Evolutionary conservation across 2,797 vertebrate genomes (phyloP).

Genomic region (Adrianichthys oophorus): DNA sequence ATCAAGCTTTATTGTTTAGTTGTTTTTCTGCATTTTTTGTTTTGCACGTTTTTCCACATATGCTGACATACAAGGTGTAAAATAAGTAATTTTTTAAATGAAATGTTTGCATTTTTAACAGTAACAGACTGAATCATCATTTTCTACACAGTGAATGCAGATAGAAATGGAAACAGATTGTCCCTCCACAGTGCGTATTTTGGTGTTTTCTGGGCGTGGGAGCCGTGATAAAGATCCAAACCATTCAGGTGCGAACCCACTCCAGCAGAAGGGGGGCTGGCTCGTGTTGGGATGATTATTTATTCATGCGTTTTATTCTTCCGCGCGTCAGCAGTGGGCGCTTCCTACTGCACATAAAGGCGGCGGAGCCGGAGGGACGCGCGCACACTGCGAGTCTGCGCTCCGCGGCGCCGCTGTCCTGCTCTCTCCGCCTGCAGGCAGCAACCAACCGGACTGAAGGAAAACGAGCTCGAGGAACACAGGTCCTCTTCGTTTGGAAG

Average conservation of each 20-base stretch:
- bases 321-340: constrained; percentile 74
- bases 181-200: too few relatives aligned
- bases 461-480: constrained; percentile 45
- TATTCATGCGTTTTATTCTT: constrained; percentile 53
- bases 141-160: too few relatives aligned
- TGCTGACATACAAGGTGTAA: too few relatives aligned
- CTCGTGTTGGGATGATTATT: constrained; percentile 63
- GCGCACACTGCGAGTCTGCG: constrained; percentile 64
- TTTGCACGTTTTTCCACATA: too few relatives aligned
- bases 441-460: constrained; percentile 46
- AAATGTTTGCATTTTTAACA: too few relatives aligned
- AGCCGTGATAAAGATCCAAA: neutral
- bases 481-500: too few relatives aligned
- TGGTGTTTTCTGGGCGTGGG: too few relatives aligned
- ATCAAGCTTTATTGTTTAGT: too few relatives aligned
- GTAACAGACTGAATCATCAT: too few relatives aligned
- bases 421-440: constrained; percentile 47
- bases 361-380: constrained; percentile 63
- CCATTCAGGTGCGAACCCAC: constrained; percentile 8
- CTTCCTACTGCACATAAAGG: constrained; percentile 71
- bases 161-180: too few relatives aligned
- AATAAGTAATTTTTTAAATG: too few relatives aligned
- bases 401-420: constrained; percentile 60
- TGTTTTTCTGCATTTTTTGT: too few relatives aligned
- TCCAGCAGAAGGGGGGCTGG: constrained; percentile 17